Percentiles rank a stretch among this genome's conserved stretches.
phyloP scores from a whole-genome alignment of 2,113 vertebrate genomes.

The Rhadina sibilatrix region DNA sequence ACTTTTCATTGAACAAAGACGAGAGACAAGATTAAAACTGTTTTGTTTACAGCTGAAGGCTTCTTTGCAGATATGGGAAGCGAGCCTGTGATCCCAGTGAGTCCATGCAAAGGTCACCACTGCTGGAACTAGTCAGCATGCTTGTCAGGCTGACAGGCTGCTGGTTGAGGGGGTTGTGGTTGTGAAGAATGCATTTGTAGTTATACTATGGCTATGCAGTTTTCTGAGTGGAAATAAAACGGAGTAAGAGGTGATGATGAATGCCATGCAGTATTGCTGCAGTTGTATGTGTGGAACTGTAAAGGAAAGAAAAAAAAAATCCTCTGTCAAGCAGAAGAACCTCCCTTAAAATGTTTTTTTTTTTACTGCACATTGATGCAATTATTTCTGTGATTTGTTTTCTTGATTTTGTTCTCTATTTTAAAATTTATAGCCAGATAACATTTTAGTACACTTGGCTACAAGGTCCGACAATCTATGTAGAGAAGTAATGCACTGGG shows the following conservation, averaged over 20 bases:
- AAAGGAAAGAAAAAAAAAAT: neutral
- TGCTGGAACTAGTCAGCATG: neutral
- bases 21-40: neutral
- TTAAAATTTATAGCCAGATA: neutral
- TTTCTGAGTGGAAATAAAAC: neutral
- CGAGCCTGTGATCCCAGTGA: neutral
- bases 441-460: neutral
- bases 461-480: neutral
- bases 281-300: neutral
- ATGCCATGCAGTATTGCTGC: neutral
- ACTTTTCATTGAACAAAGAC: neutral
- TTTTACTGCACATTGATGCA: neutral
- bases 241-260: neutral
- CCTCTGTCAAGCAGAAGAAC: neutral
- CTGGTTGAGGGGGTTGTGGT: neutral
- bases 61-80: neutral
- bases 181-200: neutral
- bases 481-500: neutral
- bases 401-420: neutral
- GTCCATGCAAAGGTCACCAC: conserved; percentile 20
- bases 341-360: neutral
- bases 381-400: neutral
- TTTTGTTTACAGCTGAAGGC: neutral
- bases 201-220: neutral
- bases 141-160: neutral